These are phyloP conservation scores for Dipodomys stephensi DNA, from an alignment of 2,113 vertebrate species.

Conservation along the genomic window DNA sequence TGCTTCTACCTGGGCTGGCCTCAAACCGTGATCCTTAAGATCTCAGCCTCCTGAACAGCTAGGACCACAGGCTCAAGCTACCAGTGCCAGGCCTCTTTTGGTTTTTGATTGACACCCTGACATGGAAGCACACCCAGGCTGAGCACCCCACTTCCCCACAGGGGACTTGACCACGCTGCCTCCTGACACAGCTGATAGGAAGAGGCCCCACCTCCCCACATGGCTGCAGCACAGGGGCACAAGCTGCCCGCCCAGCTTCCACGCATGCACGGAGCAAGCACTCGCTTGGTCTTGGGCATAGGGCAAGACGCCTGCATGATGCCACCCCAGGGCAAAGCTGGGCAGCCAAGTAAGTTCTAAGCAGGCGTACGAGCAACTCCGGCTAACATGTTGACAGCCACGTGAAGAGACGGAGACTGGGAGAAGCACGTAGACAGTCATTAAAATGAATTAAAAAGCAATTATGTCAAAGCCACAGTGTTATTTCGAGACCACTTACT, in stretches of 20 bases:
- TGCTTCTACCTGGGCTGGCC: no score
- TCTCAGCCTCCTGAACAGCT: no score
- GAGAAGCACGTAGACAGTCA: not conserved
- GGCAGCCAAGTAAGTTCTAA: accelerated
- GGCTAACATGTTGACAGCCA: constrained; percentile 47
- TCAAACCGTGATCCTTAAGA: no score
- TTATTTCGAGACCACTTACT: constrained; percentile 50
- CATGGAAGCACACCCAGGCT: not conserved
- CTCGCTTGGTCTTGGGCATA: not conserved
- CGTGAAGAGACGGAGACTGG: constrained; percentile 41
- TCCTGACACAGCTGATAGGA: constrained; percentile 21
- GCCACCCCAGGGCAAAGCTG: not conserved
- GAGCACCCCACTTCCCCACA: not conserved
- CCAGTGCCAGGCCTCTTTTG: no score
- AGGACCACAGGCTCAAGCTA: no score
- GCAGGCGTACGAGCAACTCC: not conserved
- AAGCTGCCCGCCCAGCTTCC: not conserved
- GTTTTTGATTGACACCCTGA: not conserved
- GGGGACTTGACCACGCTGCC: constrained; percentile 63
- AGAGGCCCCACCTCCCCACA: constrained; percentile 56
- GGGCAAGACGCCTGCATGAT: not conserved
- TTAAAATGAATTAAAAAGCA: constrained; percentile 44
- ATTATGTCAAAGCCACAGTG: not conserved
- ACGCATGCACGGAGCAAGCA: accelerated
- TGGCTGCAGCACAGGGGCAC: constrained; percentile 47